Base-by-base conservation (phyloP, 2,888 invertebrate genomes). In the Sphaerophoria taeniata region DNA sequence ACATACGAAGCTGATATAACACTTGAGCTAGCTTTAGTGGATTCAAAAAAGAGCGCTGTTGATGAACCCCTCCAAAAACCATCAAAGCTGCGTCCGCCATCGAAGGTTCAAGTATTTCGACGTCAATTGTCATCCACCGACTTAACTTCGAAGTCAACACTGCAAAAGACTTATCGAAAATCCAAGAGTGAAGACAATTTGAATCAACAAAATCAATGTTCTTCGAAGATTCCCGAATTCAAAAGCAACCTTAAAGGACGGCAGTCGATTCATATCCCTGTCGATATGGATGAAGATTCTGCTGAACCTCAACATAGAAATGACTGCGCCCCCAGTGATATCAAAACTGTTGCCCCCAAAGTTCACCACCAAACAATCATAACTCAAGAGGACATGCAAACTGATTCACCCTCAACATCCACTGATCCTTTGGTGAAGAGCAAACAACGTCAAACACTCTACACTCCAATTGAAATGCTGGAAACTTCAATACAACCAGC, bases 221-320 rank as follows among this genome's bases (percentile, higher is more conserved):
- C 6, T 34, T 56, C 55, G n/a, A 53, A 33, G 31, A 0, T 2
- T 7, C 33, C 56, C 12, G 6, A 34, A 9, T 56, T 56, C 34
- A 34, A 24, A 24, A 24, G 24, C 24, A 24, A 33, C 4, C 34
- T 36, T 4, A 56, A n/a, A 34, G 34, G 14, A 34, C 36, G 81
- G 0, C 39, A 67, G 7, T 78, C 82, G 2, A 51, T 70, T 49
- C 73, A 82, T 24, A 69, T 55, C 5, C 36, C 73, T 1, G 11
- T 14, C 6, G 73, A 77, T 51, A 78, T 82, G n/a, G 11, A 70
- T 16, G 82, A 78, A 34, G 82, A 82, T 24, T 67, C 67, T 33
- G 67, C 67, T 11, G 49, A 75, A 11, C 3, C 12, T 12, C 5
- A 11, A 0, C 56, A 45, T n/a, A 31, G 24, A 45, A 45, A n/a